A percentile compares a stretch with the other conserved stretches of the same genome.
These are phyloP conservation scores for Suncus etruscus DNA, from an alignment of 2,113 vertebrate genomes.

Conservation along the genomic window DNA sequence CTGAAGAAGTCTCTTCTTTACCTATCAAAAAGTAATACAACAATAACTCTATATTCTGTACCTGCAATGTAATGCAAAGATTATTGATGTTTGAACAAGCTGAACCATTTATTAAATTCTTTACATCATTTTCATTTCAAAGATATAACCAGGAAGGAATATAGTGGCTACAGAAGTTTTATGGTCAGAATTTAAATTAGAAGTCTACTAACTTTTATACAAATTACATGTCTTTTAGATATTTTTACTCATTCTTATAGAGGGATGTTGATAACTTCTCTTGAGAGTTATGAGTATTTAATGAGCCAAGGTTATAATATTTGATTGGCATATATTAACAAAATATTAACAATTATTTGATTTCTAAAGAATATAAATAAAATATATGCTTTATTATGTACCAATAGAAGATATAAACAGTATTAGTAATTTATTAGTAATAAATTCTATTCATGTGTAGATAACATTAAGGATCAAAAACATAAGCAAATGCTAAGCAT, in stretches of 20 bases:
- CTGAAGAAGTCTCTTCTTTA: neutral
- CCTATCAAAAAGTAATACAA: neutral
- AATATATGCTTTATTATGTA: too few relatives aligned
- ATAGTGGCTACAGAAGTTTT: neutral
- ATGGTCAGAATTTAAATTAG: too few relatives aligned
- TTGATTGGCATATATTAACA: neutral
- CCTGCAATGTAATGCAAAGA: conserved; percentile 1
- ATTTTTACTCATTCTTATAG: neutral
- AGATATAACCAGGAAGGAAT: neutral
- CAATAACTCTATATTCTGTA: neutral
- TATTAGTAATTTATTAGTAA: neutral
- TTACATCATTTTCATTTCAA: neutral
- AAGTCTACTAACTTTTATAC: neutral
- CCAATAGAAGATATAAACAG: too few relatives aligned
- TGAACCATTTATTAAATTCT: neutral
- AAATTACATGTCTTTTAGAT: neutral
- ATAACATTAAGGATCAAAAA: neutral
- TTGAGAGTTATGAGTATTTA: conserved; percentile 8
- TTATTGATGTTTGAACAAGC: neutral
- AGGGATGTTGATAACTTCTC: neutral
- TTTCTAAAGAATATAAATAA: neutral
- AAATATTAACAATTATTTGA: neutral
- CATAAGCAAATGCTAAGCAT: neutral
- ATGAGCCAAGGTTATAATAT: neutral
- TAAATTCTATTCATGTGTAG: neutral